These are phyloP conservation scores for Ispidina lecontei DNA, from an alignment of 2,797 vertebrate species.

Conservation along the genomic window DNA sequence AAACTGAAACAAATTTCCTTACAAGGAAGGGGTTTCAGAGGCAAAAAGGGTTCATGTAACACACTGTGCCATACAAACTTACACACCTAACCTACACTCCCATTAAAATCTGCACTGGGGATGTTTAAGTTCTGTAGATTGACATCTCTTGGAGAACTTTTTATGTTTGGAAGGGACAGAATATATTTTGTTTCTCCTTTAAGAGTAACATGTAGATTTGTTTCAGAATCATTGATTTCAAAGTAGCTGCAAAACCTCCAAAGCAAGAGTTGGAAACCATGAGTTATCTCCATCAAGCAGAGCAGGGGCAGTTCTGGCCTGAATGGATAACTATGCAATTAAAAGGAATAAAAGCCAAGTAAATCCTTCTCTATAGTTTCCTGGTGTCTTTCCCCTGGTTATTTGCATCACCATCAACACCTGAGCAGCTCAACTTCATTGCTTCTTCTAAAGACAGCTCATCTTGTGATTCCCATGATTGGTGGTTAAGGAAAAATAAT, in stretches of 20 bases:
- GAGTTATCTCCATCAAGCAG: background rate
- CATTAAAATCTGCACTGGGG: fast-evolving
- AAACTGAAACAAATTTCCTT: slow-evolving; percentile 62
- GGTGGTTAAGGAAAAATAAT: slow-evolving; percentile 7
- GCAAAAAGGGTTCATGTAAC: slow-evolving; percentile 2
- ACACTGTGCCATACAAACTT: background rate
- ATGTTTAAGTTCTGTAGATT: background rate
- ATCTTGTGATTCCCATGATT: background rate
- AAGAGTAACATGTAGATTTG: background rate
- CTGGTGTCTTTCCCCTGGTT: background rate
- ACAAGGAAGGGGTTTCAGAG: slow-evolving; percentile 14
- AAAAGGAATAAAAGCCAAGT: background rate
- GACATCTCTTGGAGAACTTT: background rate
- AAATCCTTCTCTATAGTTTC: background rate
- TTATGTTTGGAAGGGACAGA: fast-evolving
- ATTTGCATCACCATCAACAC: background rate
- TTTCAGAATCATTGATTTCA: background rate
- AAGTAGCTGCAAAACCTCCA: background rate
- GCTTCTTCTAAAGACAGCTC: background rate
- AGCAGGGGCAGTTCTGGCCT: background rate
- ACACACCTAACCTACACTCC: background rate
- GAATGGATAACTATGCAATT: background rate
- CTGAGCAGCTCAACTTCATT: background rate
- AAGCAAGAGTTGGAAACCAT: background rate
- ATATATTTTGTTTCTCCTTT: background rate